Base-by-base conservation (phyloP, 2,113 vertebrate species). In the Acanthochromis polyacanthus region DNA sequence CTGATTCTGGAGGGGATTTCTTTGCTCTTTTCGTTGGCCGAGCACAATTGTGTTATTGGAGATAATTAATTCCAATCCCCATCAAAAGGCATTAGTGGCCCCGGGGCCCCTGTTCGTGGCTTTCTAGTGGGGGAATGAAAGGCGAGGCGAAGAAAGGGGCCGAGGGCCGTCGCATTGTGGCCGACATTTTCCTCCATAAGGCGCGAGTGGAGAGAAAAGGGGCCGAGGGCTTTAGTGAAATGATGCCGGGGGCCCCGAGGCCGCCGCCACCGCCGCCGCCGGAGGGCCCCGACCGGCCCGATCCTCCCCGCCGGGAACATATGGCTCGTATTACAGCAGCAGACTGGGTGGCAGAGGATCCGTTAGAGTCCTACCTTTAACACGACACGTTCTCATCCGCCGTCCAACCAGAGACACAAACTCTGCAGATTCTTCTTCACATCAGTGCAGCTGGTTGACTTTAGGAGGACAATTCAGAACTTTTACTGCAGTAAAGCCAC, bases 31-130 rank as follows among this genome's bases (percentile, higher is more conserved):
- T 99, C 95, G 95, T 96, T 94, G 96, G 94, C 95, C 92, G 89
- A 94, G 95, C 95, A 97, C 97, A 98, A 98, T 97, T 95, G 96
- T 96, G 96, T 98, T 98, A 97, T 98, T 97, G 96, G 96, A 96
- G 96, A 98, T 98, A 98, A 99, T 99, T 95, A 97, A 99, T 99
- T 97, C 97, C 96, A 97, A 98, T 98, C 97, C 97, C 96, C 96
- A 96, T 99, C 96, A 97, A 97, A 98, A 96, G 96, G 97, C 95
- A 95, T 97, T 95, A 97, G 96, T 89, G 94, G 96, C 95, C 91
- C 95, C 94, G 94, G 95, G 95, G 95, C 96, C 95, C 95, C 94
- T 91, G 95, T 94, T 68, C 95, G 94, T 94, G 94, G 91, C 94
- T 93, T 93, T 95, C 91, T 89, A 92, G 95, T 91, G 88, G 92